A percentile compares a stretch with the other conserved stretches of the same genome.
phyloP scores from a whole-genome alignment of 2,797 vertebrate genomes.

The Leucoraja ocellata region DNA sequence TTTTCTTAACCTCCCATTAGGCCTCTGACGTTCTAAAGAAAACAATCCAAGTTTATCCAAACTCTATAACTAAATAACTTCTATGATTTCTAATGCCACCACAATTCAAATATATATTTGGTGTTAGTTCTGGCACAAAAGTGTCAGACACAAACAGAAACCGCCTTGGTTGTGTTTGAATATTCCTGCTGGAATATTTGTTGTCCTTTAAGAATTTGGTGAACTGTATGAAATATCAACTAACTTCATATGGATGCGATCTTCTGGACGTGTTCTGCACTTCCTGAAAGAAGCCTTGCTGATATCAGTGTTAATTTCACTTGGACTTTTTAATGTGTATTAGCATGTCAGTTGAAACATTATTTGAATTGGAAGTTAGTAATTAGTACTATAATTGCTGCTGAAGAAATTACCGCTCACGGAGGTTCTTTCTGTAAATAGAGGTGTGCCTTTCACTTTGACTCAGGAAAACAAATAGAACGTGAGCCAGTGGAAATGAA shows the following conservation, averaged over 20 bases:
- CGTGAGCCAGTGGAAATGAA: constrained; percentile 85
- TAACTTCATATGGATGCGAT: no score
- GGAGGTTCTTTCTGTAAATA: background rate
- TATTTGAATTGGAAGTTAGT: background rate
- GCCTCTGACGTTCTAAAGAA: no score
- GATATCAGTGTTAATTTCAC: background rate
- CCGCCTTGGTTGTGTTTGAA: background rate
- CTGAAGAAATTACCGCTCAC: no score
- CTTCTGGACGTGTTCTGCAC: no score
- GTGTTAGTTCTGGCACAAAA: background rate
- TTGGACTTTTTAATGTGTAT: background rate
- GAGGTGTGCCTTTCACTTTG: background rate
- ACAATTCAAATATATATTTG: background rate
- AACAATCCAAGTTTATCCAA: no score
- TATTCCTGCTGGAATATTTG: no score
- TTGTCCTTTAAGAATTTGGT: no score
- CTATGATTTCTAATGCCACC: background rate
- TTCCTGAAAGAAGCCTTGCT: background rate
- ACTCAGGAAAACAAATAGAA: constrained; percentile 61
- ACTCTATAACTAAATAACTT: no score
- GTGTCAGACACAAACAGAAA: background rate
- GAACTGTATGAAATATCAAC: no score
- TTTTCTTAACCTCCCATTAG: no score
- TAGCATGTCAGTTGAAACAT: background rate
- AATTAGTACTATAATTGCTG: background rate